Evolutionary conservation across 1,140 invertebrate genomes (phyloP).

Genomic region (Ceratina japonica): DNA sequence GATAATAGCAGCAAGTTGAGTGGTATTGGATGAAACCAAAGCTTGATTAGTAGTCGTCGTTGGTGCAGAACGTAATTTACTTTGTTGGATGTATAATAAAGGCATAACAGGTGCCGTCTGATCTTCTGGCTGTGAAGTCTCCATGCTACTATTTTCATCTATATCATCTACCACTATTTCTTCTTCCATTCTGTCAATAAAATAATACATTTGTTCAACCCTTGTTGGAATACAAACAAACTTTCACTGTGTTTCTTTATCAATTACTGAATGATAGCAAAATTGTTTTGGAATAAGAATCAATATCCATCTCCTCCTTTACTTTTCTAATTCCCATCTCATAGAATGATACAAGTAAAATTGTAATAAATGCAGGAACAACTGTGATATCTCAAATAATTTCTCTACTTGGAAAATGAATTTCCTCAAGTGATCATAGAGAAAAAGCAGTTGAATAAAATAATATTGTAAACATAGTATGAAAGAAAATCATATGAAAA

Average conservation of each 20-base stretch:
- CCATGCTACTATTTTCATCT: constrained; percentile 65
- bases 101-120: constrained; percentile 72
- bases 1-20: constrained; percentile 72
- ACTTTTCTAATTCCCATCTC: background rate
- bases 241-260: background rate
- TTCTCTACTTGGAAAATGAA: background rate
- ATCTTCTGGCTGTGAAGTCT: constrained; percentile 62
- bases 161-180: constrained; percentile 73
- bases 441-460: background rate
- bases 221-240: no score
- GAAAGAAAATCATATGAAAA: constrained; percentile 2
- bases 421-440: background rate
- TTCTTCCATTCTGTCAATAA: constrained; percentile 72
- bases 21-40: constrained; percentile 66
- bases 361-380: background rate
- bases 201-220: background rate
- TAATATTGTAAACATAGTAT: background rate
- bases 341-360: background rate
- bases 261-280: background rate
- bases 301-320: background rate
- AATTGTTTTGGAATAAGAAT: background rate
- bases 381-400: background rate
- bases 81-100: constrained; percentile 74
- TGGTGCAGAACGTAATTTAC: constrained; percentile 70
- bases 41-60: constrained; percentile 67